Base-by-base conservation (phyloP, 2,797 vertebrate species). In the Arctocebus calabarensis region DNA sequence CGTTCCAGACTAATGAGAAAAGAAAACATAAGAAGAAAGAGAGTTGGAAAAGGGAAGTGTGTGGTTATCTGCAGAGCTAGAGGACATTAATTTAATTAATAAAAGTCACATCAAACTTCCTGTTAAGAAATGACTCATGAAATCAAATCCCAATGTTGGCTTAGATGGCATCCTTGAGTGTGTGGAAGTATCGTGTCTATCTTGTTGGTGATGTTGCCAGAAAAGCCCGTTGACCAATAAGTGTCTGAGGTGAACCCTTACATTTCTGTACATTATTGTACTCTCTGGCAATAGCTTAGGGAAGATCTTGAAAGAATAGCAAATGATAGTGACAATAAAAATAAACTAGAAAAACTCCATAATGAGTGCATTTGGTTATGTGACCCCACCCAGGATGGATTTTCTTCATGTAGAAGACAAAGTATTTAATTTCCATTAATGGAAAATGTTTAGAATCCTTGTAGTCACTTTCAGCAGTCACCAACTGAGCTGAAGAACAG, bases 51-150 rank as follows among this genome's bases (percentile, higher is more conserved):
- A 7, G 71, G 29, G 81, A 32, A 37, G 27, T 22, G 4, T 0
- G 0, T 43, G 23, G 23, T 9, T 5, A 88, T 22, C 32, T 17
- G 7, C 2, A 55, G 70, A 90, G 6, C 22, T 94, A 82, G 68
- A 89, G 13, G 73, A 22, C 2, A 5, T 61, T 13, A 9, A 77
- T 84, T 77, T 57, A 84, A 57, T n/a, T 78, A 52, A 81, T 32
- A 83, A 73, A 95, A 84, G 62, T 66, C 70, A 64, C 16, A 75
- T 2, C 81, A 71, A 79, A 93, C 96, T 93, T 48, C 34, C 77
- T 68, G 43, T 91, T 74, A 14, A 32, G 45, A 94, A 77, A 57
- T 7, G 86, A 75, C 22, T 81, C 17, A 77, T 59, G 52, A 94
- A 68, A 32, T 45, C 32, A 25, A 45, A 89, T 71, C 23, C 48